Evolutionary conservation across 1,140 invertebrate genomes (phyloP).

Genomic region (Drosophila pachea): DNA sequence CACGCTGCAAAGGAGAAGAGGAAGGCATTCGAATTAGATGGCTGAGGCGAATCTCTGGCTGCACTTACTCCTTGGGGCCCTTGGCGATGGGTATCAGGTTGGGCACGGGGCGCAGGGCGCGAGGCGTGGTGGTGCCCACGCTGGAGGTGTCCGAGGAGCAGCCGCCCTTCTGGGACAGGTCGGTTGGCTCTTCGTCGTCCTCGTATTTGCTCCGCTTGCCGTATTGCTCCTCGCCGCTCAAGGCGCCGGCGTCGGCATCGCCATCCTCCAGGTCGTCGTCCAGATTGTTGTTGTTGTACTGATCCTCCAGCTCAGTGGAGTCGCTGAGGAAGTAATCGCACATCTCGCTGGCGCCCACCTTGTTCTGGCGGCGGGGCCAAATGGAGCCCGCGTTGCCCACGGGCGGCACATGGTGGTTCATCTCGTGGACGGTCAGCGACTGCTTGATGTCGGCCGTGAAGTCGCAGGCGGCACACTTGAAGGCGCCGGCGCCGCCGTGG

Average conservation of each 20-base stretch:
- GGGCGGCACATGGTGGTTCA: slow-evolving; percentile 91
- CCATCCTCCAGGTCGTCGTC: slow-evolving; percentile 68
- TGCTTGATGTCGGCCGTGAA: slow-evolving; percentile 96
- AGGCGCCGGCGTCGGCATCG: slow-evolving; percentile 43
- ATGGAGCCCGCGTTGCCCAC: slow-evolving; percentile 82
- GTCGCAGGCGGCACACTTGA: slow-evolving; percentile 92
- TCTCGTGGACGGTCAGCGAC: slow-evolving; percentile 93
- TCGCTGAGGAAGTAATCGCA: slow-evolving; percentile 76
- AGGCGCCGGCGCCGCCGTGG: slow-evolving; percentile 89
- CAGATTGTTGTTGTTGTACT: slow-evolving; percentile 74
- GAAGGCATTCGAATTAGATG: not conserved
- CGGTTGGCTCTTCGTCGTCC: slow-evolving; percentile 81
- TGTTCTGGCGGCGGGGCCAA: slow-evolving; percentile 81
- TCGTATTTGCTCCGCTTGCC: slow-evolving; percentile 71
- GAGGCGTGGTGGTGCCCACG: slow-evolving; percentile 68
- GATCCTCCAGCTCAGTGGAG: slow-evolving; percentile 73
- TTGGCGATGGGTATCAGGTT: slow-evolving; percentile 85
- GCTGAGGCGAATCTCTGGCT: not conserved
- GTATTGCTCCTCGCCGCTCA: slow-evolving; percentile 54
- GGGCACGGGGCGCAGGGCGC: slow-evolving; percentile 83
- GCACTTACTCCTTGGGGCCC: slow-evolving; percentile 66
- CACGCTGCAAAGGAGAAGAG: slow-evolving; percentile 31
- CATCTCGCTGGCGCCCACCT: slow-evolving; percentile 85
- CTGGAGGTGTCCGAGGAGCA: slow-evolving; percentile 78
- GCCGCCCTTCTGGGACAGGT: slow-evolving; percentile 79